Conservation (phyloP, 2,113 vertebrate species). For the Chaetura pelagica region DNA sequence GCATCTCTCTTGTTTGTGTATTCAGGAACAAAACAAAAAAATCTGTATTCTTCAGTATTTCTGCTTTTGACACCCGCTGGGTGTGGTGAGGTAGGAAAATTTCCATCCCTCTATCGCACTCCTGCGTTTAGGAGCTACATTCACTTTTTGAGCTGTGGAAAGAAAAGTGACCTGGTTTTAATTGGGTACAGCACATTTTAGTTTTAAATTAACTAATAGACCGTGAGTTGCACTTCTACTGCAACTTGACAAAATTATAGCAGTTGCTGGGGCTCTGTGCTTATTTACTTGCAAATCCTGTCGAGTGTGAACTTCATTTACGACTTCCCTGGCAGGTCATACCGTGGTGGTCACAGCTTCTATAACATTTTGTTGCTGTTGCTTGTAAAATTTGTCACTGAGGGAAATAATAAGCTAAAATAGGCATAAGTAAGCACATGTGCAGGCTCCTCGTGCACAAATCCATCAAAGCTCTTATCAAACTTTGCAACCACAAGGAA, state of each 20-base stretch:
- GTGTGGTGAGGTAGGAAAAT: not conserved
- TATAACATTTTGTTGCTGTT: not conserved
- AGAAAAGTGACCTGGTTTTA: not conserved
- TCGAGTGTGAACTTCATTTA: slow-evolving; percentile 35
- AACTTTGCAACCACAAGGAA: not conserved
- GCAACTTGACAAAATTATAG: slow-evolving; percentile 21
- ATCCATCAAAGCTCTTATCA: not conserved
- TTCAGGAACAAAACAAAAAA: not conserved
- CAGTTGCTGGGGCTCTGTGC: not conserved
- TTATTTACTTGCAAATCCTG: slow-evolving; percentile 67
- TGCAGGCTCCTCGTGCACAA: not conserved
- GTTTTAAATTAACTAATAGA: not conserved
- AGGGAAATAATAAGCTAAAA: slow-evolving; percentile 7
- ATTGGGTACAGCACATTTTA: not conserved
- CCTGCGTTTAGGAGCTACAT: accelerated
- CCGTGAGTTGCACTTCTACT: slow-evolving; percentile 32
- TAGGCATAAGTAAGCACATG: not conserved
- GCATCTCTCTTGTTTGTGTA: not conserved
- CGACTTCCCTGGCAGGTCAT: not conserved
- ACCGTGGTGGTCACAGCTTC: not conserved
- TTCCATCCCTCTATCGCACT: not conserved
- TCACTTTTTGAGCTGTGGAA: not conserved
- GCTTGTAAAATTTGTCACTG: slow-evolving; percentile 23
- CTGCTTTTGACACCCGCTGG: not conserved
- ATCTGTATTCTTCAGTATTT: not conserved